Percentiles rank a stretch among this genome's conserved stretches.
These are phyloP conservation scores for Campoletis sonorensis DNA, from an alignment of 1,140 invertebrate genomes.

Conservation along the genomic window DNA sequence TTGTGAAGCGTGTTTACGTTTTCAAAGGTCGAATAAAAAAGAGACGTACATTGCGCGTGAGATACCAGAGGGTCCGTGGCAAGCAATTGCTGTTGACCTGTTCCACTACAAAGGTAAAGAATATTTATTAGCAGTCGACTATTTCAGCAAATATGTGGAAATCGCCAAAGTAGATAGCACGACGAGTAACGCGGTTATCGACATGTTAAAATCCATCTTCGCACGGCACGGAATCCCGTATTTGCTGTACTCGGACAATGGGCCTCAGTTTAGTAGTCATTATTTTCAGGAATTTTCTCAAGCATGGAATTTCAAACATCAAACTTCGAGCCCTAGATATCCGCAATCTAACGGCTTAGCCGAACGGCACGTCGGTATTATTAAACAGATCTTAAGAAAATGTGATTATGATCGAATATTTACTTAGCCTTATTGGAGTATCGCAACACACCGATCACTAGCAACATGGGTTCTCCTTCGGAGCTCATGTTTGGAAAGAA, in stretches of 20 bases:
- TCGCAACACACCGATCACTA: slow-evolving; percentile 49
- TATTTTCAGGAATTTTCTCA: slow-evolving; percentile 52
- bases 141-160: slow-evolving; percentile 65
- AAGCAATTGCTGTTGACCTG: slow-evolving; percentile 61
- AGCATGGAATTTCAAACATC: slow-evolving; percentile 50
- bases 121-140: slow-evolving; percentile 62
- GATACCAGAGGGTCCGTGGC: slow-evolving; percentile 60
- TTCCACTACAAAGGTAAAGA: slow-evolving; percentile 50
- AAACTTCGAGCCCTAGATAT: slow-evolving; percentile 47
- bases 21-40: slow-evolving; percentile 57
- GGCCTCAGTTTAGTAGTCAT: slow-evolving; percentile 53
- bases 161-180: slow-evolving; percentile 56
- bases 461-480: slow-evolving; percentile 47
- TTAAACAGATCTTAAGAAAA: slow-evolving; percentile 57
- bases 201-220: slow-evolving; percentile 56
- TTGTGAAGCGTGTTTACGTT: slow-evolving; percentile 62
- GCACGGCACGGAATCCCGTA: slow-evolving; percentile 58
- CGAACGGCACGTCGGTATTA: slow-evolving; percentile 52
- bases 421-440: neutral
- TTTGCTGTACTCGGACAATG: slow-evolving; percentile 58
- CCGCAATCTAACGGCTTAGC: slow-evolving; percentile 53
- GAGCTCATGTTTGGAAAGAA: slow-evolving; percentile 63
- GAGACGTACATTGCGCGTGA: slow-evolving; percentile 60
- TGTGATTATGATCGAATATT: slow-evolving; percentile 44
- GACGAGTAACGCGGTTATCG: slow-evolving; percentile 52